A percentile compares a stretch with the other conserved stretches of the same genome.
Conservation (phyloP, 2,797 vertebrate genomes). For the Enteromius anoplus region DNA sequence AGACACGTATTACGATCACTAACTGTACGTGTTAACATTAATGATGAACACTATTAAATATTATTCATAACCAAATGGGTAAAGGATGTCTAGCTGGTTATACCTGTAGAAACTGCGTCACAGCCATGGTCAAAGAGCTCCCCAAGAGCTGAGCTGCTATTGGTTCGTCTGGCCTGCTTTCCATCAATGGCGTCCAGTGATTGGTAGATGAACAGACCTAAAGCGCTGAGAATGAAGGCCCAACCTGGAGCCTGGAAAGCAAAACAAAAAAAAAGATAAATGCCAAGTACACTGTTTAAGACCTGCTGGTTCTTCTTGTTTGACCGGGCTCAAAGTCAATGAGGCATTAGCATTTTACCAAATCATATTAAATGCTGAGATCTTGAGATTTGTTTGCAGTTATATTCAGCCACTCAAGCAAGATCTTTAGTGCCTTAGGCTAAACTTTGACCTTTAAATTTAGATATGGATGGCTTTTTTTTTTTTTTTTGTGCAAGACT, state of each 20-base stretch:
- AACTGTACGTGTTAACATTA: not conserved
- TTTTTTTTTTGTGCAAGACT: not conserved
- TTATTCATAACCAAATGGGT: not conserved
- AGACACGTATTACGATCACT: not conserved
- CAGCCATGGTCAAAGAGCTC: constrained; percentile 99
- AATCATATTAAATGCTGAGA: not conserved
- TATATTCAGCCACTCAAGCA: not conserved
- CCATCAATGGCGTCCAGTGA: constrained; percentile 97
- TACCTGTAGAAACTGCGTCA: constrained; percentile 96
- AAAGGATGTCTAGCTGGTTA: constrained; percentile 8
- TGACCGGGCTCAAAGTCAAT: not conserved
- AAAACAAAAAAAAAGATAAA: constrained; percentile 1
- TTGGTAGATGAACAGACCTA: constrained; percentile 96
- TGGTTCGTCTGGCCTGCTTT: constrained; percentile 96
- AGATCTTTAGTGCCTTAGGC: not conserved
- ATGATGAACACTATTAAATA: not conserved
- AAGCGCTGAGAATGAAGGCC: constrained; percentile 85
- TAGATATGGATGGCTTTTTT: constrained; percentile 7
- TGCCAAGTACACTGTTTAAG: not conserved
- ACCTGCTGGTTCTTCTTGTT: constrained; percentile 22
- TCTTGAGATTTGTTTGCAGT: not conserved
- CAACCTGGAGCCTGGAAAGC: constrained; percentile 87
- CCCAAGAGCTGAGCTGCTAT: constrained; percentile 92
- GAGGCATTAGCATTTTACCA: not conserved
- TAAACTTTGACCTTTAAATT: constrained; percentile 21